Percentiles rank a stretch among this genome's conserved stretches.
phyloP scores from a whole-genome alignment of 2,888 invertebrate species.

The Aporophyla nigra region DNA sequence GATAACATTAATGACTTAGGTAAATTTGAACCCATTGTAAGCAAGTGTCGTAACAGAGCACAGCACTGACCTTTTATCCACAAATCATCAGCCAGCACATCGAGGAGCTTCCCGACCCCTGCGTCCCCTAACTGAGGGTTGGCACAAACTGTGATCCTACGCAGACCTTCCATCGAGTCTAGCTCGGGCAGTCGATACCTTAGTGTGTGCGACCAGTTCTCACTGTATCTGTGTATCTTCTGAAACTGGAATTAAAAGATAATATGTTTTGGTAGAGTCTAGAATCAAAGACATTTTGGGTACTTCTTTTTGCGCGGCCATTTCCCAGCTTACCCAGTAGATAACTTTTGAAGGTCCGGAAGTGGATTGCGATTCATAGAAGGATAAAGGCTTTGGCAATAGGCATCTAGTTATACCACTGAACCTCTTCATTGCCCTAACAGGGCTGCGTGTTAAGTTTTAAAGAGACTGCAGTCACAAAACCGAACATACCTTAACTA shows the following conservation, averaged over 20 bases:
- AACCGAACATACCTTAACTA: conserved; percentile 90
- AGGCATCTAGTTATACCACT: neutral
- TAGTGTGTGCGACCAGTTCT: conserved; percentile 95
- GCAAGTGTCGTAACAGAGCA: neutral
- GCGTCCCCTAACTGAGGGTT: conserved; percentile 93
- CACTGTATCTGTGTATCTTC: conserved; percentile 94
- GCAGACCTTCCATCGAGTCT: conserved; percentile 94
- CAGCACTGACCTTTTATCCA: conserved; percentile 93
- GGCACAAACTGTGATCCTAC: conserved; percentile 93
- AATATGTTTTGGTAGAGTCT: neutral
- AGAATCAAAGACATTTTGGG: neutral
- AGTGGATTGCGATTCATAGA: neutral
- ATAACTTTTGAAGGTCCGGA: neutral
- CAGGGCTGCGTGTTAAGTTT: neutral
- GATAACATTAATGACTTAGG: neutral
- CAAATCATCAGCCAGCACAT: conserved; percentile 94
- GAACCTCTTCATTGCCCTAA: neutral
- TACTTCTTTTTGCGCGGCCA: neutral
- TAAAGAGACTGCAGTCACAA: neutral
- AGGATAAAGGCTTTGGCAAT: neutral
- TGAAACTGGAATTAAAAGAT: conserved; percentile 87
- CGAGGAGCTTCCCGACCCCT: conserved; percentile 91
- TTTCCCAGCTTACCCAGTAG: neutral
- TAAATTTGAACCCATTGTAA: neutral
- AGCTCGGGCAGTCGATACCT: conserved; percentile 94